Base-by-base conservation (phyloP, 1,140 invertebrate genomes). In the Tetramorium simillimum region DNA sequence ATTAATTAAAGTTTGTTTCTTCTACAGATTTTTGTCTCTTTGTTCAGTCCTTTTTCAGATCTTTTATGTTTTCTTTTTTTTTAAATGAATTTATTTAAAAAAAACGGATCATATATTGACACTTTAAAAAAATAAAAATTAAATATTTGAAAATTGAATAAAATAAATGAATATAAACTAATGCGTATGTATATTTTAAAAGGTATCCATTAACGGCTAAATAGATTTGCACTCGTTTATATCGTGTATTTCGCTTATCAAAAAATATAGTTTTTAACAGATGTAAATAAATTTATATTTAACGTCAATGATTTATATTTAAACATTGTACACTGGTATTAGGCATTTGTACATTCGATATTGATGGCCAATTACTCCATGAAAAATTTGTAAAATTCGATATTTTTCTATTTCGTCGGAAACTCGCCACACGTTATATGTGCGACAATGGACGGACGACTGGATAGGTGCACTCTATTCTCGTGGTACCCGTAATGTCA, bases 401-500 rank as follows among this genome's bases (percentile, higher is more conserved):
- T 82, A 33, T 16, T 73, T 72, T 82, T 60, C 4, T 24, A 37
- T 60, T 60, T 60, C 12, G 5, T 33, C 18, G n/a, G n/a, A 24
- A 80, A 21, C 7, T 14, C 9, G 5, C n/a, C 40, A 14, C 21
- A 7, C 53, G 5, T 46, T 16, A 7, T 24, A 24, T 0, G 4
- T 21, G 9, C 24, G 73, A 43, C 2, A 24, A 37, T 12, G 28
- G 24, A 65, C 10, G 24, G 14, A 58, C 43, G 21, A n/a, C 24
- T 51, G 40, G 18, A 37, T 69, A n/a, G 18, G 10, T 63, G 21
- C 53, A 60, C 24, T 53, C 53, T 62, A 49, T 46, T n/a, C 67
- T 46, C 49, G 49, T 16, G 33, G 12, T 5, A 69, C 16, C 4
- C 18, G 40, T 84, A 75, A 84, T 84, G 28, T 84, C 69, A 75